These are phyloP conservation scores for Melanotus villosus DNA, from an alignment of 2,888 invertebrate species.

Conservation along the genomic window DNA sequence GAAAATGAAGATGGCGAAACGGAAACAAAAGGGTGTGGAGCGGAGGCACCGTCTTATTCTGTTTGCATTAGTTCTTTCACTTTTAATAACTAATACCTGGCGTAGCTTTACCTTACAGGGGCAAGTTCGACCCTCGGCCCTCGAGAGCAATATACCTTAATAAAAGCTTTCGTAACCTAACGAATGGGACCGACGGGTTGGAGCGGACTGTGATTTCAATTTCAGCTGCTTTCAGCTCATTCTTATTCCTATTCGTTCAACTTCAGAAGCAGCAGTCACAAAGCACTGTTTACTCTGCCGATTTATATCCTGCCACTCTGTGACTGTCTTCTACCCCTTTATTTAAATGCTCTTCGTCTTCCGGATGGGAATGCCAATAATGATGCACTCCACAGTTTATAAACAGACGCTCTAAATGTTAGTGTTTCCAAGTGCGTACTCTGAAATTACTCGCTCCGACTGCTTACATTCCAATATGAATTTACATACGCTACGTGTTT, in stretches of 20 bases:
- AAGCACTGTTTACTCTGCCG: conserved; percentile 61
- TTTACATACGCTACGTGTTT: conserved; percentile 20
- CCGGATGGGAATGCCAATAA: conserved; percentile 53
- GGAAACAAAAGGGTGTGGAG: conserved; percentile 21
- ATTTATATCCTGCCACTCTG: conserved; percentile 60
- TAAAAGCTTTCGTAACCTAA: conserved; percentile 45
- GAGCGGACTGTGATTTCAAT: conserved; percentile 57
- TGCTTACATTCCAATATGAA: conserved; percentile 14
- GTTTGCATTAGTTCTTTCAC: conserved; percentile 33
- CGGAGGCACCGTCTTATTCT: conserved; percentile 12
- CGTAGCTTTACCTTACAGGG: neutral
- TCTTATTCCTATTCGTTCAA: conserved; percentile 60
- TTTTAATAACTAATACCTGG: conserved; percentile 41
- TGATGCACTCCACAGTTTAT: conserved; percentile 50
- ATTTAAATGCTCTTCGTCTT: conserved; percentile 56
- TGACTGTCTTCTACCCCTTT: conserved; percentile 58
- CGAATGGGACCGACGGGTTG: conserved; percentile 42
- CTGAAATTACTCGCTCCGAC: conserved; percentile 20
- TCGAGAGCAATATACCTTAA: conserved; percentile 43
- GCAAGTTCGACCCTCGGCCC: conserved; percentile 39
- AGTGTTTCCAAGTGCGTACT: conserved; percentile 39
- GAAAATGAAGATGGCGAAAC: conserved; percentile 10
- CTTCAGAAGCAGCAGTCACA: conserved; percentile 56
- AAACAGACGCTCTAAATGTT: conserved; percentile 44
- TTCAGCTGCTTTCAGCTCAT: conserved; percentile 57